phyloP scores from a whole-genome alignment of 2,797 vertebrate species.

The Remorina albescens region DNA sequence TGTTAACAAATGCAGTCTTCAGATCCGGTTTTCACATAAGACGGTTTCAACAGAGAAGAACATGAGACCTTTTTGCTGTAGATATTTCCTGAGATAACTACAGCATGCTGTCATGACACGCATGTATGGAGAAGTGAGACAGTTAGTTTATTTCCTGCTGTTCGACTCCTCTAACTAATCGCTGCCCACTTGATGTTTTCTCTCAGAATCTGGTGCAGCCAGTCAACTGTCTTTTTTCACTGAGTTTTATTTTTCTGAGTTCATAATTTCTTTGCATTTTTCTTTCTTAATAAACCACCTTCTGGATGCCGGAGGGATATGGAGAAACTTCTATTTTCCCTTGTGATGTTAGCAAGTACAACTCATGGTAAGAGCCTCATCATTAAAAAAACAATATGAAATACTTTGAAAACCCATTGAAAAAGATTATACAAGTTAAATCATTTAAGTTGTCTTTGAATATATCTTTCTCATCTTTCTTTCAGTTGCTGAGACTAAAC shows the following conservation, averaged over 20 bases:
- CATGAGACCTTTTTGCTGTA: not conserved
- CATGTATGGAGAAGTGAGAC: conserved; percentile 42
- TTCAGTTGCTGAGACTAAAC: conserved; percentile 43
- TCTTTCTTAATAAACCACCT: not conserved
- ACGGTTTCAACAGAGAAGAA: conserved; percentile 1
- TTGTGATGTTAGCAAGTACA: conserved; percentile 42
- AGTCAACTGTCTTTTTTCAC: not conserved
- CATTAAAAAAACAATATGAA: not conserved
- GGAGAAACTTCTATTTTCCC: conserved; percentile 46
- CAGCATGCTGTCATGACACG: accelerated
- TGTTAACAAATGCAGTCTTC: not conserved
- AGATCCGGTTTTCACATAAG: not conserved
- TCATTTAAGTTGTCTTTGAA: not conserved
- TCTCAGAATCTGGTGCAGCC: not conserved
- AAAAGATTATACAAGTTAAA: not conserved
- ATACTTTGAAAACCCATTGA: not conserved
- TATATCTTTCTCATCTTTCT: not conserved
- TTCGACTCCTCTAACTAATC: accelerated
- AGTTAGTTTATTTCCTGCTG: conserved; percentile 46
- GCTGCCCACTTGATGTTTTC: conserved; percentile 14
- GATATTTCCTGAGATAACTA: conserved; percentile 5
- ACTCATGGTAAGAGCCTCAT: conserved; percentile 60
- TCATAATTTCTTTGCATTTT: not conserved
- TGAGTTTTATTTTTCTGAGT: not conserved
- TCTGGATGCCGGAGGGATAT: conserved; percentile 32